phyloP scores from a whole-genome alignment of 2,888 invertebrate species.

The Drosophila percnosoma region DNA sequence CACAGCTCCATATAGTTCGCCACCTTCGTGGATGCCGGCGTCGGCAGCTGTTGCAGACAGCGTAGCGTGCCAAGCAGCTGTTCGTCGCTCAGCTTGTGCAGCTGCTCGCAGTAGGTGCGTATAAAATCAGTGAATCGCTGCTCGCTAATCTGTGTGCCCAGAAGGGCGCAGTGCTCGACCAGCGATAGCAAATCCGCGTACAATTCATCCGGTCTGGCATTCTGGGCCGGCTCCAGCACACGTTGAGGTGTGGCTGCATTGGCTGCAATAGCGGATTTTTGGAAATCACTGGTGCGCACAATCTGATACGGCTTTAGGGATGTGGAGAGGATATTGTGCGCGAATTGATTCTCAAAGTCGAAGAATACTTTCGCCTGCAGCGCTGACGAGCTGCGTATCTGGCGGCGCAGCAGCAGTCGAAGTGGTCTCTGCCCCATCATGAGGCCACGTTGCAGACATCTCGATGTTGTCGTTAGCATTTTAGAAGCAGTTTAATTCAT shows the following conservation, averaged over 20 bases:
- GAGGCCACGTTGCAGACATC: constrained; percentile 36
- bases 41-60: constrained; percentile 86
- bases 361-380: constrained; percentile 67
- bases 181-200: constrained; percentile 66
- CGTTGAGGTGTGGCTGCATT: constrained; percentile 3
- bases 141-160: constrained; percentile 68
- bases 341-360: constrained; percentile 82
- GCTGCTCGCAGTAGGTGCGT: constrained; percentile 85
- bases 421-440: constrained; percentile 11
- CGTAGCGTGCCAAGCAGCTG: constrained; percentile 87
- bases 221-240: constrained; percentile 39
- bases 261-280: not conserved
- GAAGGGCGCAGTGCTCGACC: constrained; percentile 67
- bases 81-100: constrained; percentile 86
- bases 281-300: constrained; percentile 35
- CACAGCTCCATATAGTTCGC: constrained; percentile 88
- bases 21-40: constrained; percentile 85
- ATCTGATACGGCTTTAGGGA: constrained; percentile 78
- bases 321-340: constrained; percentile 77
- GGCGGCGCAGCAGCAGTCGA: constrained; percentile 26
- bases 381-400: constrained; percentile 32
- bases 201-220: constrained; percentile 42
- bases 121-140: constrained; percentile 71
- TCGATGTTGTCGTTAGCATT: constrained; percentile 38
- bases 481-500: constrained; percentile 26